These are phyloP conservation scores for Parazoanthus darwini DNA, from an alignment of 92 coral and sea anemone genomes.

Conservation along the genomic window DNA sequence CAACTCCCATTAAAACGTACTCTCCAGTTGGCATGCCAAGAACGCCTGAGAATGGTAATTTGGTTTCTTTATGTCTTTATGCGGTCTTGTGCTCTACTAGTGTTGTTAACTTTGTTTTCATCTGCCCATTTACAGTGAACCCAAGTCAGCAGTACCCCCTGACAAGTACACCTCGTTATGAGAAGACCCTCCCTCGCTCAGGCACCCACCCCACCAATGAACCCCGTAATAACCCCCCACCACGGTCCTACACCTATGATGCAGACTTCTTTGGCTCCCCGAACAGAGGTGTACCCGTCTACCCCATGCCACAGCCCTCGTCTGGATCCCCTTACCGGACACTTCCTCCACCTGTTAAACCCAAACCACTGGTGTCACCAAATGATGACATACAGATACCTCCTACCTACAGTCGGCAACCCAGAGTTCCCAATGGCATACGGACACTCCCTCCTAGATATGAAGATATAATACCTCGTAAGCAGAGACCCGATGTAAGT, in stretches of 20 bases:
- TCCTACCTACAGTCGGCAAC: constrained; percentile 53
- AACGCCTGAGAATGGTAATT: constrained; percentile 74
- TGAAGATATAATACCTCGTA: constrained; percentile 56
- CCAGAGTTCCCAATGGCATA: constrained; percentile 58
- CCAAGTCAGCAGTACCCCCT: constrained; percentile 49
- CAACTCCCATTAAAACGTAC: constrained; percentile 60
- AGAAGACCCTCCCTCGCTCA: constrained; percentile 62
- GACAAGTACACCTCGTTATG: constrained; percentile 77
- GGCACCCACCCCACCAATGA: constrained; percentile 59
- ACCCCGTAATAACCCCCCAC: constrained; percentile 56
- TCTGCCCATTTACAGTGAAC: not conserved
- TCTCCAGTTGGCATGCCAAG: constrained; percentile 59
- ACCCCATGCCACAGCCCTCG: constrained; percentile 35
- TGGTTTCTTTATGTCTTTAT: not conserved
- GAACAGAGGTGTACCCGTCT: constrained; percentile 42
- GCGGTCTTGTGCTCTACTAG: not conserved
- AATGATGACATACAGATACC: constrained; percentile 75
- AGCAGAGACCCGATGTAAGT: constrained; percentile 36
- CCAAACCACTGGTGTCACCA: constrained; percentile 63
- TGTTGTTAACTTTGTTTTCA: no score
- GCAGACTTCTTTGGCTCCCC: constrained; percentile 66
- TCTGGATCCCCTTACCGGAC: constrained; percentile 48
- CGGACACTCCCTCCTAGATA: constrained; percentile 68
- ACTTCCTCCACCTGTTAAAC: constrained; percentile 37
- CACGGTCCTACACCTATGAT: constrained; percentile 76